Evolutionary conservation across 2,888 invertebrate genomes (phyloP), one percentile per base, ranked within the genome.

Genomic region (Eurytoma californica): DNA sequence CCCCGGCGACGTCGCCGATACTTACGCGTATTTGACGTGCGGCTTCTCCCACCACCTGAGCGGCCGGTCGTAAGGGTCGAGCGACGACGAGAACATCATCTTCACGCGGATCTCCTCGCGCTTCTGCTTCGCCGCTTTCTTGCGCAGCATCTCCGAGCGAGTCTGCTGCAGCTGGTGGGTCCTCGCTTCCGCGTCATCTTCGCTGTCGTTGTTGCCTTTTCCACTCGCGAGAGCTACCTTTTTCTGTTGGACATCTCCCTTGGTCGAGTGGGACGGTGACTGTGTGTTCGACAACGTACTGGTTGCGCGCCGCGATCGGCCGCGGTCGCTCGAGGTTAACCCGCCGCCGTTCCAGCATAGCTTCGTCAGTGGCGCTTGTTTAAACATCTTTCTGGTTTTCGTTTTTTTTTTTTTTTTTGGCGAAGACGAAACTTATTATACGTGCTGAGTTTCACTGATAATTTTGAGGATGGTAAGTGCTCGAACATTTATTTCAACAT

Each of bases 21-120:
- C 85, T 82, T 78, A 85, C 84, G 84, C 83, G 73, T 84, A 85
- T 83, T 82, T 84, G 0, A 84, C 77, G 24, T 79, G 82, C 9
- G 81, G 63, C 30, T 55, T 57, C 66, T 85, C 83, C 84, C 84
- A 85, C 84, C 84, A 85, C 2, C 47, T 39, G 7, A 82, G 72
- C 12, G 74, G 79, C 61, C 72, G 70, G 1, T 83, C 83, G 53
- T 83, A 63, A 3, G 83, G 84, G 72, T 85, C 84, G 58, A 65
- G 69, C 13, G 82, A 73, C 16, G 83, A 80, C 3, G 57, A 53
- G 24, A 80, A 74, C 73, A 82, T 82, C 58, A 57, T 77, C 49
- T 77, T 69, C 13, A 79, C 9, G 3, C 65, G 28, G 2, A 65
- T 73, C 28, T 74, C 24, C 16, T 20, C 57, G 14, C 73, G 51